Evolutionary conservation across 2,113 vertebrate species (phyloP).

Genomic region (Girardinichthys multiradiatus): DNA sequence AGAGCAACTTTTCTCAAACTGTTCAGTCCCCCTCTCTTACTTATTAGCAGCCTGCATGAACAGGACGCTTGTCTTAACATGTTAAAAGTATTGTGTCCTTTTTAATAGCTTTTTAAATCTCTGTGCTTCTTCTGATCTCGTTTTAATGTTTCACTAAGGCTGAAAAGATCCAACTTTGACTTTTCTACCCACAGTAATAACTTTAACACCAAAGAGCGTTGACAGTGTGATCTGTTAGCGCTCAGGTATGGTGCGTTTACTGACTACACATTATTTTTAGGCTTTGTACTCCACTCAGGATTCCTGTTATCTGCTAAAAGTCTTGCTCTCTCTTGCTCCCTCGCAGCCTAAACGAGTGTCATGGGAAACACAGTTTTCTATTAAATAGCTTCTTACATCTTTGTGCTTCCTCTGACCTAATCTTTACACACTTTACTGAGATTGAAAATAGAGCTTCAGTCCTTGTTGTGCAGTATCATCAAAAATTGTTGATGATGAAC

Average conservation of each 20-base stretch:
- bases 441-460: not conserved
- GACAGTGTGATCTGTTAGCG: not conserved
- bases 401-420: too few species aligned
- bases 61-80: not conserved
- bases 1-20: not conserved
- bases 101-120: not conserved
- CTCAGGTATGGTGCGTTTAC: not conserved
- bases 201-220: not conserved
- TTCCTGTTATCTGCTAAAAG: not conserved
- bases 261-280: not conserved
- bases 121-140: not conserved
- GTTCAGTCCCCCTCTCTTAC: not conserved
- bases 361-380: not conserved
- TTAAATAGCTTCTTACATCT: too few species aligned
- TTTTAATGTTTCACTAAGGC: not conserved
- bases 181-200: not conserved
- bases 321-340: not conserved
- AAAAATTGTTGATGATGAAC: too few species aligned
- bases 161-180: not conserved
- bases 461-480: too few species aligned
- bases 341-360: not conserved
- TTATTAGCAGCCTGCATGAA: not conserved
- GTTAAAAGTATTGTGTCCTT: not conserved
- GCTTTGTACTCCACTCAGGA: not conserved
- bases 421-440: not conserved